phyloP scores from a whole-genome alignment of 2,888 invertebrate species.

The Leucophora obtusa region DNA sequence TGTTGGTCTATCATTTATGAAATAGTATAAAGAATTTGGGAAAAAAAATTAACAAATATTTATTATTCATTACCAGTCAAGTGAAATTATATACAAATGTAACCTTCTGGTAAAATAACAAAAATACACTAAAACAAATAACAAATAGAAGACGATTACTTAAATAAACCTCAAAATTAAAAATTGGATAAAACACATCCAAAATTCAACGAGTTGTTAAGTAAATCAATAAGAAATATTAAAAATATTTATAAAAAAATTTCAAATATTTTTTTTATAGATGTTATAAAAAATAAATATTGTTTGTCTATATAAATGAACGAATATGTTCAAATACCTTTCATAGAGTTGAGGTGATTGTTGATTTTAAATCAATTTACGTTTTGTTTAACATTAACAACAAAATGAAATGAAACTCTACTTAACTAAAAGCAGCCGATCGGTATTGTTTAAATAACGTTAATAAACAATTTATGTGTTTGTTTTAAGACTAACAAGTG shows the following conservation, averaged over 20 bases:
- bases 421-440: neutral
- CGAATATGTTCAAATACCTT: neutral
- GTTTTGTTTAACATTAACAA: conserved; percentile 39
- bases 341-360: conserved; percentile 20
- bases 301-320: neutral
- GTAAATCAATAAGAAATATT: neutral
- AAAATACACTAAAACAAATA: conserved; percentile 10
- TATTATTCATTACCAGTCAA: conserved; percentile 59
- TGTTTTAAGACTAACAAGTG: conserved; percentile 16
- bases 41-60: conserved; percentile 51
- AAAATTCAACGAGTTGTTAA: neutral
- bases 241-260: neutral
- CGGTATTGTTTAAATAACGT: conserved; percentile 33
- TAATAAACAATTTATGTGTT: conserved; percentile 41
- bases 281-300: conserved; percentile 4
- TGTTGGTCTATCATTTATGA: neutral
- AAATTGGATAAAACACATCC: neutral
- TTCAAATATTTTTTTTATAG: neutral
- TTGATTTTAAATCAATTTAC: conserved; percentile 45
- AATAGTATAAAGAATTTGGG: neutral
- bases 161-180: conserved; percentile 28
- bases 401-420: neutral
- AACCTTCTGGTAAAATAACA: conserved; percentile 33
- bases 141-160: neutral
- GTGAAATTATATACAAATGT: conserved; percentile 39